Evolutionary conservation across 2,888 invertebrate genomes (phyloP).

Genomic region (Melitaea athalia): DNA sequence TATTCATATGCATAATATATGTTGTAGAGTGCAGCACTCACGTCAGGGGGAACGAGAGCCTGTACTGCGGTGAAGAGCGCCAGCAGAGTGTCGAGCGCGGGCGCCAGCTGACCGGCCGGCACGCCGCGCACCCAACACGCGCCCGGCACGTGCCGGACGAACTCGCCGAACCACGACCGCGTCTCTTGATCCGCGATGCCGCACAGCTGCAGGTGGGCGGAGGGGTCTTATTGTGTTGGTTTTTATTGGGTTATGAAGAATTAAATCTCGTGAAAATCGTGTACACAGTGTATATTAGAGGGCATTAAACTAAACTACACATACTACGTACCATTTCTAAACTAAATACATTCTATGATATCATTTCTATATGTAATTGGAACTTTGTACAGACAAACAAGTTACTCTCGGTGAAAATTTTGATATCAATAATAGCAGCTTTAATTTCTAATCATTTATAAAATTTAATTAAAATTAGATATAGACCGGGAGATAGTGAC

Average conservation of each 20-base stretch:
- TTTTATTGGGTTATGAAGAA: too few relatives aligned
- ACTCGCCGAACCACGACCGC: slow-evolving; percentile 52
- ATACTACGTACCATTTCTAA: too few relatives aligned
- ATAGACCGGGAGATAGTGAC: too few relatives aligned
- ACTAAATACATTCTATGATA: too few relatives aligned
- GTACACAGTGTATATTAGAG: too few relatives aligned
- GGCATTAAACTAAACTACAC: too few relatives aligned
- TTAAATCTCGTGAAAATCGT: too few relatives aligned
- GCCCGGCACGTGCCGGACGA: slow-evolving; percentile 42
- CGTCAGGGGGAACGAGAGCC: slow-evolving; percentile 47
- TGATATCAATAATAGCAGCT: neutral
- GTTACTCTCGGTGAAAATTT: neutral
- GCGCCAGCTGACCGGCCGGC: slow-evolving; percentile 42
- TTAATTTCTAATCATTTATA: neutral
- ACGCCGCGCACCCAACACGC: slow-evolving; percentile 49
- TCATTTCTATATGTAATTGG: neutral
- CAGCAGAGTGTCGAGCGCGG: slow-evolving; percentile 55
- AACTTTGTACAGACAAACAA: neutral
- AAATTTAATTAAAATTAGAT: neutral
- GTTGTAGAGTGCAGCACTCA: slow-evolving; percentile 3
- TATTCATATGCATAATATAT: too few relatives aligned
- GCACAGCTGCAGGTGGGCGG: neutral
- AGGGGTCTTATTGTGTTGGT: neutral
- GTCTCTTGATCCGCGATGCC: slow-evolving; percentile 48
- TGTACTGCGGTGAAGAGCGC: slow-evolving; percentile 55